Base-by-base conservation (phyloP, 2,113 vertebrate species). In the Tyrannus savana region DNA sequence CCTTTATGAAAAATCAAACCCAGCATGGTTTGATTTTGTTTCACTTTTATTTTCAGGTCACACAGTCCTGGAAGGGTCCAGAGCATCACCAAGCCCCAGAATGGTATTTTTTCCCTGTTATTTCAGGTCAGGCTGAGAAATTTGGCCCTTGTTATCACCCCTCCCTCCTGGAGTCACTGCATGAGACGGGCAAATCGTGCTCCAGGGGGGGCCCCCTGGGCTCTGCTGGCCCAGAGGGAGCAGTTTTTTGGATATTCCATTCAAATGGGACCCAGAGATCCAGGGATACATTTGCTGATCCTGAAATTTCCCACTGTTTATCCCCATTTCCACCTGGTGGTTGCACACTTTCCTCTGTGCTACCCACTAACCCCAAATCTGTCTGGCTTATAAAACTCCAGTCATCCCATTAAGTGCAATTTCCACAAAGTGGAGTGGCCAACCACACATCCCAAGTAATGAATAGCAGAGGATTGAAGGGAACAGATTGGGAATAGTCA, bases 401-500 rank as follows among this genome's bases (percentile, higher is more conserved):
- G 75, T 59, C 67, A 37, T 13, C 67, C 85, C 50, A 74, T 79
- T 66, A 85, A 27, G 12, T n/a, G 9, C 31, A 30, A 31, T 2
- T 9, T 21, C 56, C 62, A 0, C 24, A 41, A 10, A 86, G 81
- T 31, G 60, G 47, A 87, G 58, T 44, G 93, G 93, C 68, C 93
- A 95, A 41, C 50, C 75, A 87, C 87, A 80, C 52, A 49, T 56
- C 87, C 53, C 68, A 30, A 31, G 83, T 3, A 72, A 88, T 74
- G 71, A 86, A 92, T 17, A 92, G 91, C 6, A 0, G 1, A 77
- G 55, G 79, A 33, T 25, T 41, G 92, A 37, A 74, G 79, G 46
- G 87, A 96, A 93, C 84, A 88, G 82, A 93, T 93, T 96, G 95
- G 95, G 95, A 96, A 95, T 84, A 88, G 85, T 42, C 95, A 94